Evolutionary conservation across 2,797 vertebrate genomes (phyloP), one percentile per base, ranked within the genome.

Genomic region (Eulemur mongoz): DNA sequence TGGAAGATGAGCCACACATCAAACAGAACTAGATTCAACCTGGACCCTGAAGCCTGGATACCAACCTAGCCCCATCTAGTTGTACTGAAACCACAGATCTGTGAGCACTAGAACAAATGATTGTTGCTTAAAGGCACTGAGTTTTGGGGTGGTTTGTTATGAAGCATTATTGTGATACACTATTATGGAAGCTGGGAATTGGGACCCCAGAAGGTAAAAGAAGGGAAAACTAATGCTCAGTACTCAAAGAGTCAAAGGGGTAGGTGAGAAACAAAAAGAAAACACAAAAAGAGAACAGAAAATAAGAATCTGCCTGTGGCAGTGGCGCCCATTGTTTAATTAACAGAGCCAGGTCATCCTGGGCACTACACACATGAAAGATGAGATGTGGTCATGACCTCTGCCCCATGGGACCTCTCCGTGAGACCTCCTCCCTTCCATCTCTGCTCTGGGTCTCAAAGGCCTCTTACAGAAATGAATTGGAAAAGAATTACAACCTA

Each of bases 391-490:
- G 22, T 73, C 54, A 9, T 45, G 50, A 86, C 52, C 78, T 73
- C n/a, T 40, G 20, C 14, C 23, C 35, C 40, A 9, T 0, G 25
- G 17, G 27, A 54, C 52, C 38, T 57, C 27, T 85, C 89, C 67
- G 14, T 32, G 85, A 6, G 10, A 27, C 38, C 38, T 20, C 25
- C 20, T 83, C 20, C 45, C 43, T 73, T 48, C 43, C 14, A 80
- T 35, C 52, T 80, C 59, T 83, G 18, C 38, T 76, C 85, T 54
- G 40, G 32, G 22, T 95, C 57, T 80, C 79, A 79, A 85, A 52
- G 73, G 61, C 50, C 82, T 96, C 96, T 75, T 18, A 67, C 8
- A 69, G 50, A 94, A 96, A 93, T 63, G n/a, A 81, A 70, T 20
- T 35, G n/a, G 43, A 91, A 94, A 82, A 22, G 18, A 86, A 86